Conservation (phyloP, 2,797 vertebrate species). For the Tapera naevia region DNA sequence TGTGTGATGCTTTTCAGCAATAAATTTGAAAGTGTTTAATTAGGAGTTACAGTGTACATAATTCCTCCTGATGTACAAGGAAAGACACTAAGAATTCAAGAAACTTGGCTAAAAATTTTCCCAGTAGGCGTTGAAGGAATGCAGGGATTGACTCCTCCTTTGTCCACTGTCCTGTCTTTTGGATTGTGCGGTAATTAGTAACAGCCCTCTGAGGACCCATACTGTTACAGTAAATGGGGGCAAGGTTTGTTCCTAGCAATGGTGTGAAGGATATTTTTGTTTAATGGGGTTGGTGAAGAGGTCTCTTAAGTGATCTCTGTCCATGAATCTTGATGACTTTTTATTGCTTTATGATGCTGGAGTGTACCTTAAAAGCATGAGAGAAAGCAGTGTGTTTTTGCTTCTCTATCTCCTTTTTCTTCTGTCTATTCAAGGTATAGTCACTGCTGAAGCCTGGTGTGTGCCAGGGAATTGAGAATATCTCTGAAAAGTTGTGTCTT, state of each 20-base stretch:
- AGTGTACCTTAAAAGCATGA: background rate
- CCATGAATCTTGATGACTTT: background rate
- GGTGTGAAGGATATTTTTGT: background rate
- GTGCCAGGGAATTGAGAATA: background rate
- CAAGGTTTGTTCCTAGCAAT: background rate
- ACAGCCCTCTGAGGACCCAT: background rate
- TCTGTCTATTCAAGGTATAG: background rate
- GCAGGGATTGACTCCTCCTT: background rate
- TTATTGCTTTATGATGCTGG: background rate
- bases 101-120: background rate
- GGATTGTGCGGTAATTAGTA: background rate
- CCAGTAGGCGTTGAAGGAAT: background rate
- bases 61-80: background rate
- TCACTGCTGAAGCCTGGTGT: background rate
- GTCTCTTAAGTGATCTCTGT: background rate
- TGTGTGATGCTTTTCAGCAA: background rate
- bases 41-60: background rate
- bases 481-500: background rate
- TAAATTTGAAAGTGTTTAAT: background rate
- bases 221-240: background rate
- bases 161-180: constrained; percentile 1
- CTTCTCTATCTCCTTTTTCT: background rate
- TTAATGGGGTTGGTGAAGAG: background rate
- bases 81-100: background rate
- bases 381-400: background rate